Percentiles rank a stretch among this genome's conserved stretches.
phyloP scores from a whole-genome alignment of 2,888 invertebrate species.

The Agrenia bidenticulata region DNA sequence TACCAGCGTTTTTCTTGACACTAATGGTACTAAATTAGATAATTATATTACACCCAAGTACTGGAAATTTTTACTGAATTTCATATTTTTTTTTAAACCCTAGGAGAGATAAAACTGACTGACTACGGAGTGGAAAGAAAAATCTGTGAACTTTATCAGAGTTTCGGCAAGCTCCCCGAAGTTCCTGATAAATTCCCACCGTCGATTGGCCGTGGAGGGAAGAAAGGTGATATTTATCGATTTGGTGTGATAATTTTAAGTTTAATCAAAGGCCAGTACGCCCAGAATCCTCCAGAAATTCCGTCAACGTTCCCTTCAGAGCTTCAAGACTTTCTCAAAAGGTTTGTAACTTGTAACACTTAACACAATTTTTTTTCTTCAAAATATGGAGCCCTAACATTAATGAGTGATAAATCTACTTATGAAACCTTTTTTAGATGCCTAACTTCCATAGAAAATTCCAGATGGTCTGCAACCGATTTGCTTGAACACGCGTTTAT shows the following conservation, averaged over 20 bases:
- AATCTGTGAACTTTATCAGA: conserved; percentile 62
- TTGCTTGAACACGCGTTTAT: conserved; percentile 75
- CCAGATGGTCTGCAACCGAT: conserved; percentile 74
- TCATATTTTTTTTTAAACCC: conserved; percentile 42
- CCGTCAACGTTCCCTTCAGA: conserved; percentile 63
- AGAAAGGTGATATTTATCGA: conserved; percentile 73
- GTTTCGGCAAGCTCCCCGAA: conserved; percentile 21
- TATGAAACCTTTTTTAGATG: conserved; percentile 63
- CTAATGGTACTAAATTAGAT: conserved; percentile 53
- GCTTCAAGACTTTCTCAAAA: conserved; percentile 71
- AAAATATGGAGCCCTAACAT: too few species aligned
- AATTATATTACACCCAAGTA: too few species aligned
- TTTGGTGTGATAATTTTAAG: conserved; percentile 71
- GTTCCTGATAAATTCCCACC: conserved; percentile 56
- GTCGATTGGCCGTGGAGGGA: conserved; percentile 60
- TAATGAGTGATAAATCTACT: too few species aligned
- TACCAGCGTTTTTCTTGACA: conserved; percentile 72
- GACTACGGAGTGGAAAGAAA: conserved; percentile 72
- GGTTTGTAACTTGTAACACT: too few species aligned
- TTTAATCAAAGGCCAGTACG: conserved; percentile 62
- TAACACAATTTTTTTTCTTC: too few species aligned
- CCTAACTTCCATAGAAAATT: conserved; percentile 68
- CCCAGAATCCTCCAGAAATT: conserved; percentile 62
- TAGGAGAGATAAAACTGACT: conserved; percentile 63
- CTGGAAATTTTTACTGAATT: too few species aligned